phyloP scores from a whole-genome alignment of 2,113 vertebrate genomes.

The Galbula dea region DNA sequence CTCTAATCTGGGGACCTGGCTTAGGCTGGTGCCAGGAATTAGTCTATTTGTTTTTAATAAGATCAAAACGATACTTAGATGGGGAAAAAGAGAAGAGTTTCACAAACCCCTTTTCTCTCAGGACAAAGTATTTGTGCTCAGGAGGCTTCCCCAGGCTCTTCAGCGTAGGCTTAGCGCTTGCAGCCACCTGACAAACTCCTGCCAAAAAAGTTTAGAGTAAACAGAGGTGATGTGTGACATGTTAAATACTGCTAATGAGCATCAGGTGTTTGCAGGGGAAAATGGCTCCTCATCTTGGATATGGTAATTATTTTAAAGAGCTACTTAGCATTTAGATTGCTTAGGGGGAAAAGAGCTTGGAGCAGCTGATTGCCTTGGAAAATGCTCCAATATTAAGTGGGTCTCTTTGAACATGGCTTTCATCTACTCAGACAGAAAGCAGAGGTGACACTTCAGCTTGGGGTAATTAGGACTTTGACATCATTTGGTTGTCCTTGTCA shows the following conservation, averaged over 20 bases:
- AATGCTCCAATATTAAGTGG: neutral
- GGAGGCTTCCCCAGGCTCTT: neutral
- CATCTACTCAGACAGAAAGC: constrained; percentile 29
- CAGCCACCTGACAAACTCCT: neutral
- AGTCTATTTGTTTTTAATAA: neutral
- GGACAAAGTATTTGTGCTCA: neutral
- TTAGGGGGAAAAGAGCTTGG: constrained; percentile 7
- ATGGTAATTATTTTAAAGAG: constrained; percentile 65
- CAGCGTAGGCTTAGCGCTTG: neutral
- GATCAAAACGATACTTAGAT: neutral
- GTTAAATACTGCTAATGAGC: constrained; percentile 54
- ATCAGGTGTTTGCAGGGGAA: constrained; percentile 50
- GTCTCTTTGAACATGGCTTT: constrained; percentile 39
- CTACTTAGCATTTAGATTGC: constrained; percentile 74
- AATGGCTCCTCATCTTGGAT: constrained; percentile 6
- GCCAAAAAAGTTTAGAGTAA: neutral
- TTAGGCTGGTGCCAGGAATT: neutral
- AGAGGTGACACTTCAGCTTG: constrained; percentile 24
- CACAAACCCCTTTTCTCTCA: neutral
- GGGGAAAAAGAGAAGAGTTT: neutral
- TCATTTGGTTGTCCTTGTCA: constrained; percentile 28
- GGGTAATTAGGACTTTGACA: constrained; percentile 30
- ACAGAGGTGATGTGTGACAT: neutral
- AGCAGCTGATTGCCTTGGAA: constrained; percentile 50
- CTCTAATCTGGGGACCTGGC: neutral